Evolutionary conservation across 1,140 invertebrate genomes (phyloP).

Genomic region (Zaprionus vittiger): DNA sequence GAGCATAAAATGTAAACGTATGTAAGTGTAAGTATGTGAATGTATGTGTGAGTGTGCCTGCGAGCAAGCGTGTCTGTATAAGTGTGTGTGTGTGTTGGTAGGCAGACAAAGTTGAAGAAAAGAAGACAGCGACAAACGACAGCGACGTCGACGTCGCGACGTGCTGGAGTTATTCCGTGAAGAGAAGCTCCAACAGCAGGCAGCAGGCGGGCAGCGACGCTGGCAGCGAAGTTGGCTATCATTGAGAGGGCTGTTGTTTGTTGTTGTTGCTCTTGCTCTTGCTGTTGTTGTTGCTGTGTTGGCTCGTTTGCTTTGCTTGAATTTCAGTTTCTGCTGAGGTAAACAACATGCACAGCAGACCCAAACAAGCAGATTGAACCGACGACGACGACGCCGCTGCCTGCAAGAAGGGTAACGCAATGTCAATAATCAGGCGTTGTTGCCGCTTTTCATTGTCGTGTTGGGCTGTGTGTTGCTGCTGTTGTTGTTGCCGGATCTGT

Average conservation of each 20-base stretch:
- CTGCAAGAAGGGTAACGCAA: constrained; percentile 69
- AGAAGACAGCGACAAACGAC: constrained; percentile 58
- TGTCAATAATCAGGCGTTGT: constrained; percentile 81
- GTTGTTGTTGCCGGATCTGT: constrained; percentile 59
- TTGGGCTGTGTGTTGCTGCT: constrained; percentile 39
- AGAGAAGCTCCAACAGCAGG: constrained; percentile 52
- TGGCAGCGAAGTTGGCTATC: constrained; percentile 35
- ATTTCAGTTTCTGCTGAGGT: constrained; percentile 80
- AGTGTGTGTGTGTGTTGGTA: constrained; percentile 33
- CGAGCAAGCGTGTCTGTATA: too few relatives aligned
- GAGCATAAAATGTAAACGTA: constrained; percentile 47
- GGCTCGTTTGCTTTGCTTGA: constrained; percentile 60
- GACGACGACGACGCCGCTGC: constrained; percentile 22
- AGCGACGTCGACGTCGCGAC: constrained; percentile 25
- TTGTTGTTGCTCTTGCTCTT: constrained; percentile 28
- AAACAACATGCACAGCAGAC: constrained; percentile 69
- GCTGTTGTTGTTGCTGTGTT: constrained; percentile 25
- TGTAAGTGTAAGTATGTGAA: constrained; percentile 16
- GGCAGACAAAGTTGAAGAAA: constrained; percentile 73
- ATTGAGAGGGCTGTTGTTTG: constrained; percentile 45
- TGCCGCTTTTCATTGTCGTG: constrained; percentile 72
- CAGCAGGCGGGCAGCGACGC: constrained; percentile 17
- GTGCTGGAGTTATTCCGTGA: constrained; percentile 35
- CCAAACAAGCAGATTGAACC: constrained; percentile 64
- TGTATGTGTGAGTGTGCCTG: constrained; percentile 26